Evolutionary conservation across 2,888 invertebrate species (phyloP), one percentile per base, ranked within the genome.

Genomic region (Mythimna vitellina): DNA sequence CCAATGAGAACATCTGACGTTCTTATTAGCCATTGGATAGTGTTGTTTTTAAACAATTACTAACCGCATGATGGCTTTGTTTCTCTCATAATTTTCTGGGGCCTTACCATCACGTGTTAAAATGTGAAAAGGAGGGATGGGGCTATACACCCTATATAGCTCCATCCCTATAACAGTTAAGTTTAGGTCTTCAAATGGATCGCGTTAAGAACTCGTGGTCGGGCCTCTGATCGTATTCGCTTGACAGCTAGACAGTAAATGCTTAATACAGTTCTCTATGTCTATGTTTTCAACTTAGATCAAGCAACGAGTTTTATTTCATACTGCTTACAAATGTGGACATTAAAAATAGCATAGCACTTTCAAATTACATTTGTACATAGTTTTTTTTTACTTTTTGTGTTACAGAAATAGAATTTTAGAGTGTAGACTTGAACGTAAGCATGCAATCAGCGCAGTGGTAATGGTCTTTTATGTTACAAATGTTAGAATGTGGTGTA

Each of bases 391-490:
- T 3, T 35, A 25, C 25, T 60, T 61, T 61, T 61, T 74, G 22
- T 57, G 54, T 17, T 73, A 42, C 29, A 17, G 17, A 66, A 66
- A 66, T 62, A 54, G n/a, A 57, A 57, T 63, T 53, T 74, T 66
- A 56, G 29, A 65, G 25, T 65, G 53, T 73, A n/a, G 20, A 32
- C 12, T 51, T 49, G 17, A 12, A 54, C 25, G 22, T 54, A 54
- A 29, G 12, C 12, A 29, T 51, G 22, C 20, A 5, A 7, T n/a
- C 5, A 25, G 22, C 32, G 57, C 5, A 32, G 32, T 38, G 6
- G 22, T 56, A 25, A 56, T 9, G 51, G 3, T 42, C 42, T 54
- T 54, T 25, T 65, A 46, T 49, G 32, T 58, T 53, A 25, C 62
- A 4, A 53, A 14, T 53, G 17, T 25, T 62, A 51, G 8, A 38